Conservation (phyloP, 2,797 vertebrate species). For the Tokudaia tokunoshimensis region DNA sequence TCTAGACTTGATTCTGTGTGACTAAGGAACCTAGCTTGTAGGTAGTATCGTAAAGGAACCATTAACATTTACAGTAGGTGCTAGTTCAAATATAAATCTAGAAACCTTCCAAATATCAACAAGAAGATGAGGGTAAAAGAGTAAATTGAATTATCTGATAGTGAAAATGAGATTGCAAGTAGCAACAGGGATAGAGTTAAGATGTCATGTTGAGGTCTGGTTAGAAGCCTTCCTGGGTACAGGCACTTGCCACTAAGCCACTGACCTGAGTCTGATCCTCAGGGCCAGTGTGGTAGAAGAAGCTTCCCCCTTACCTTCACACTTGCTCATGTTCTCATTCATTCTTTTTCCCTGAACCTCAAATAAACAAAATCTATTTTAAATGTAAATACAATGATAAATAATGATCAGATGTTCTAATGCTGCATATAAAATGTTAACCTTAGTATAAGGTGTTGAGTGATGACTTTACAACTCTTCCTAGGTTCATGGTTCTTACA, state of each 20-base stretch:
- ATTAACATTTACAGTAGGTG: background rate
- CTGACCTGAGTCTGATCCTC: background rate
- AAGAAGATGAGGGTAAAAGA: background rate
- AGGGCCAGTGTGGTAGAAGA: background rate
- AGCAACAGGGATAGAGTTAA: background rate
- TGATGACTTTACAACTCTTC: background rate
- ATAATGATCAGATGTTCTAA: background rate
- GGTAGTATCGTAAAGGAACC: background rate
- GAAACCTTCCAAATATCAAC: background rate
- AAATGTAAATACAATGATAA: background rate
- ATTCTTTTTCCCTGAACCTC: background rate
- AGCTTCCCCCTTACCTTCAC: background rate
- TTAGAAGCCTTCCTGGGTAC: background rate
- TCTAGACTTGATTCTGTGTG: background rate
- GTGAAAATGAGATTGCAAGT: background rate
- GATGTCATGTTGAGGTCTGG: background rate
- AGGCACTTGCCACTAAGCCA: background rate
- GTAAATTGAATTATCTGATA: background rate
- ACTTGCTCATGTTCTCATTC: background rate
- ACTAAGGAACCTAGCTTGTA: background rate
- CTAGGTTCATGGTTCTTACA: background rate
- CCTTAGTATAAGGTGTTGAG: background rate
- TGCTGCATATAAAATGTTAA: background rate
- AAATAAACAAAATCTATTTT: background rate
- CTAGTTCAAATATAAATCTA: background rate